Evolutionary conservation across 2,888 invertebrate genomes (phyloP).

Genomic region (Nomada ruficornis): DNA sequence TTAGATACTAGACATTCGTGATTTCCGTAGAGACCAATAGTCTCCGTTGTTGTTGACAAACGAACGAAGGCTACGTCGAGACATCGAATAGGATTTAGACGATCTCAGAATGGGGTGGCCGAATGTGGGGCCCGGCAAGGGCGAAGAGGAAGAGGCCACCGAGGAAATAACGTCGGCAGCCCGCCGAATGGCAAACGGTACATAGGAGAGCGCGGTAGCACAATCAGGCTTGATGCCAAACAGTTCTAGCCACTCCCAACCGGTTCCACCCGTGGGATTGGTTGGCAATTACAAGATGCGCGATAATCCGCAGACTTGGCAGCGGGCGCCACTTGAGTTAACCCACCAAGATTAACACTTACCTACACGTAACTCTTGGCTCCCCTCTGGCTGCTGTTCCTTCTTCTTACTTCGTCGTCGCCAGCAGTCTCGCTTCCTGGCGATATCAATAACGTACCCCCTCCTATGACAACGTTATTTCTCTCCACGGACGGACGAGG

Average conservation of each 20-base stretch:
- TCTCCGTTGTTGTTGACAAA: conserved; percentile 70
- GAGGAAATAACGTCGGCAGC: conserved; percentile 73
- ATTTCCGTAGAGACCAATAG: conserved; percentile 69
- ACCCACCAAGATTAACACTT: conserved; percentile 84
- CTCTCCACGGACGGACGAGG: conserved; percentile 42
- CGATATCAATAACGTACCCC: conserved; percentile 72
- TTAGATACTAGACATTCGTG: conserved; percentile 68
- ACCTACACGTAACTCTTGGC: conserved; percentile 81
- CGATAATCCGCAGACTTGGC: conserved; percentile 84
- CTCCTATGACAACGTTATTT: conserved; percentile 48
- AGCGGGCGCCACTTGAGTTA: conserved; percentile 81
- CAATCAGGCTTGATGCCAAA: conserved; percentile 84
- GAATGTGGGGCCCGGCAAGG: conserved; percentile 20
- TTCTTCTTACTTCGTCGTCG: conserved; percentile 65
- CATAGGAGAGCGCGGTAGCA: conserved; percentile 74
- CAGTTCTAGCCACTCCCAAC: conserved; percentile 79
- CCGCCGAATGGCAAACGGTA: conserved; percentile 72
- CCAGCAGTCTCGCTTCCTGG: conserved; percentile 48
- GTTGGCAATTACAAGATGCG: conserved; percentile 84
- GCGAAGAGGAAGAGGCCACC: conserved; percentile 60
- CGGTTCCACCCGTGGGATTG: conserved; percentile 81
- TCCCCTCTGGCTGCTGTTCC: conserved; percentile 67
- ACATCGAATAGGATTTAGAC: conserved; percentile 73
- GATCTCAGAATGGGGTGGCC: conserved; percentile 66
- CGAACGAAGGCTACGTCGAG: conserved; percentile 64